Percentiles rank a stretch among this genome's conserved stretches.
These are phyloP conservation scores for Peromyscus attwateri DNA, from an alignment of 2,797 vertebrate genomes.

Conservation along the genomic window DNA sequence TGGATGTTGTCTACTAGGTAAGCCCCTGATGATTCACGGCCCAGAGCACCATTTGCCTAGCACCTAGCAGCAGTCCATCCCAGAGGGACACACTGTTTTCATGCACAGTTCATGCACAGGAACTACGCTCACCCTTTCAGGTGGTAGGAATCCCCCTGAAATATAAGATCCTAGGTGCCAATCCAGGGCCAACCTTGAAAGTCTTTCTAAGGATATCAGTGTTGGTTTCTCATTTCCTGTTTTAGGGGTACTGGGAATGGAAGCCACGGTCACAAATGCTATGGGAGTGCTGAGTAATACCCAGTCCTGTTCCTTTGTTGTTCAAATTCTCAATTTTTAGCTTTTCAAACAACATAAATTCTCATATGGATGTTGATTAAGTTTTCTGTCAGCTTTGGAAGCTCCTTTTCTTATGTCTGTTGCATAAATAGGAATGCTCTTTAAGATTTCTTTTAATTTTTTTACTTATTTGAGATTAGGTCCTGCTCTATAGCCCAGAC, in stretches of 20 bases:
- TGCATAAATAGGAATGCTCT: conserved; percentile 39
- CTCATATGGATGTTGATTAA: not conserved
- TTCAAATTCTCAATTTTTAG: conserved; percentile 51
- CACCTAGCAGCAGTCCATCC: not conserved
- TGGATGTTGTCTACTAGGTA: not conserved
- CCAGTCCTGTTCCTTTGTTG: conserved; percentile 27
- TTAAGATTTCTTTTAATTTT: not conserved
- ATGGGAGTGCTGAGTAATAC: not conserved
- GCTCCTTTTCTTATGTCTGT: not conserved
- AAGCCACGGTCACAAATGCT: not conserved
- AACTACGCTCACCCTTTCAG: not conserved
- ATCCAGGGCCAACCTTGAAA: not conserved
- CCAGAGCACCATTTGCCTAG: not conserved
- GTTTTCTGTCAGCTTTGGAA: conserved; percentile 40
- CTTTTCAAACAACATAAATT: not conserved
- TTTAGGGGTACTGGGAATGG: not conserved
- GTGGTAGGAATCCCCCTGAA: conserved; percentile 5
- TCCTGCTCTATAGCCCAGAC: not conserved
- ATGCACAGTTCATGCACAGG: not conserved
- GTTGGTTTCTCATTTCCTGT: not conserved
- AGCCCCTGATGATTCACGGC: not conserved
- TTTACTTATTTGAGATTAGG: not conserved
- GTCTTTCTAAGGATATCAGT: not conserved
- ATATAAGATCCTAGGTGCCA: not conserved
- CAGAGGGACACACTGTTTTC: not conserved